A percentile compares a stretch with the other conserved stretches of the same genome.
These are phyloP conservation scores for Capromys pilorides DNA, from an alignment of 2,797 vertebrate species.

Conservation along the genomic window DNA sequence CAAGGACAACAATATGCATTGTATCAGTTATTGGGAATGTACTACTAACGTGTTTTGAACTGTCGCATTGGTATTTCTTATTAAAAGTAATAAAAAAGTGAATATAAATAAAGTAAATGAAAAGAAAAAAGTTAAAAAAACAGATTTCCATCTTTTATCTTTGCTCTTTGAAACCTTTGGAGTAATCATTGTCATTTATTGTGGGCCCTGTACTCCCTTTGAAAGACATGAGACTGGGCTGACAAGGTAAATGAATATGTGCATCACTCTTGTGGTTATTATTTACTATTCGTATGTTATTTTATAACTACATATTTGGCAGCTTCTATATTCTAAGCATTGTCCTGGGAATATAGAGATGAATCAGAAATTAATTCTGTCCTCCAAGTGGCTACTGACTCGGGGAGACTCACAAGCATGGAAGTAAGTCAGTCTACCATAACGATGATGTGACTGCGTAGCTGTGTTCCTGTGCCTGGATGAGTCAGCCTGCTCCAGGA, in stretches of 20 bases:
- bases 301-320: not conserved
- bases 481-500: not conserved
- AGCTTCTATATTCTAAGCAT: not conserved
- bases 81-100: too few relatives aligned
- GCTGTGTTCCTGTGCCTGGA: rapidly evolving
- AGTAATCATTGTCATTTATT: not conserved
- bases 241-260: conserved; percentile 9
- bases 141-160: not conserved
- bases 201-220: not conserved
- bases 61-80: too few relatives aligned
- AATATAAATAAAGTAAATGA: too few relatives aligned
- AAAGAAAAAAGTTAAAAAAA: too few relatives aligned
- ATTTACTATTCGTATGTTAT: not conserved
- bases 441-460: too few relatives aligned
- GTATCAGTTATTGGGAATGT: too few relatives aligned
- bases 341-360: not conserved
- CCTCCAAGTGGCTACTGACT: not conserved
- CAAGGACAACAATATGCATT: too few relatives aligned
- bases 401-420: not conserved
- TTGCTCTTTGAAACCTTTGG: not conserved
- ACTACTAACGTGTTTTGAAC: too few relatives aligned
- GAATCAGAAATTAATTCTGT: not conserved
- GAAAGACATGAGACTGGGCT: conserved; percentile 16
- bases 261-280: not conserved
- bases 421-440: not conserved